Conservation (phyloP, 2,113 vertebrate genomes). For the Planiliza haematocheilus region DNA sequence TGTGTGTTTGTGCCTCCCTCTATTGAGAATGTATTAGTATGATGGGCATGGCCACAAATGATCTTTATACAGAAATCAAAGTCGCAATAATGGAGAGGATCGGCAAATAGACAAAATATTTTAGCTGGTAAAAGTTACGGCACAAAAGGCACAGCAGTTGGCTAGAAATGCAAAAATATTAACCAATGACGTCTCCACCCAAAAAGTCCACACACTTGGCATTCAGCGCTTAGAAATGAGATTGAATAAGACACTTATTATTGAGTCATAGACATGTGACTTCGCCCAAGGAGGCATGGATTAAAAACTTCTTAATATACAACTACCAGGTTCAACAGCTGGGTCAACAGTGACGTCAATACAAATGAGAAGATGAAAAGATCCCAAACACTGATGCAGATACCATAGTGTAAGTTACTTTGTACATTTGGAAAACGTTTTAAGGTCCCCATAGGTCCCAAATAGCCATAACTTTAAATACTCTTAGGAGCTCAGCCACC, state of each 20-base stretch:
- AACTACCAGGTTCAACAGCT: not conserved
- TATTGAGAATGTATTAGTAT: not conserved
- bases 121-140: not conserved
- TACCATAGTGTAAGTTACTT: too few relatives aligned
- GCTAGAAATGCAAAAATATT: constrained; percentile 25
- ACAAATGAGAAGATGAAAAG: not conserved
- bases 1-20: constrained; percentile 3
- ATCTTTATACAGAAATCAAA: not conserved
- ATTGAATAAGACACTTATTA: constrained; percentile 43
- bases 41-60: constrained; percentile 36
- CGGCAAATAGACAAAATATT: too few relatives aligned
- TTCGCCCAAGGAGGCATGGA: not conserved
- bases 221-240: constrained; percentile 55
- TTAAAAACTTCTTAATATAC: constrained; percentile 27
- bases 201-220: constrained; percentile 3
- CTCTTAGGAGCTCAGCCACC: not conserved
- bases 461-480: not conserved
- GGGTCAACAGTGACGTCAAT: not conserved
- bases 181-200: constrained; percentile 20
- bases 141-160: not conserved
- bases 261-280: constrained; percentile 42
- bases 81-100: too few relatives aligned
- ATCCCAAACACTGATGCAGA: too few relatives aligned
- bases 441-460: too few relatives aligned
- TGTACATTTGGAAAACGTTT: too few relatives aligned